A percentile compares a stretch with the other conserved stretches of the same genome.
phyloP scores from a whole-genome alignment of 1,140 invertebrate species.

The Gryon sp. region DNA sequence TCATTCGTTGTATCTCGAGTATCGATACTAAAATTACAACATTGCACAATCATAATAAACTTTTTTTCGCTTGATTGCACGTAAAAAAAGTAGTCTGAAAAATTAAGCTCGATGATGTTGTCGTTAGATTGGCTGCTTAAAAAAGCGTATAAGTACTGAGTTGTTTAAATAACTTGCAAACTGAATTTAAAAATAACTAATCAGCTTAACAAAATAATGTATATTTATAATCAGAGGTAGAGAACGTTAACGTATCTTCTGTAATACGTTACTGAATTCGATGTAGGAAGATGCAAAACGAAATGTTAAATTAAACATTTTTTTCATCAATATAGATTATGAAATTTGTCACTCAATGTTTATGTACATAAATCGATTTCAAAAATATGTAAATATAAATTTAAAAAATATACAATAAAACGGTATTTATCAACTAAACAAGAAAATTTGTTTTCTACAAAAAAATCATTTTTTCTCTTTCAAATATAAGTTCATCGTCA shows the following conservation, averaged over 20 bases:
- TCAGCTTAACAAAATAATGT: conserved; percentile 22
- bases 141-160: conserved; percentile 36
- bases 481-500: too few relatives aligned
- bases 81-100: background rate
- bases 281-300: conserved; percentile 9
- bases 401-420: too few relatives aligned
- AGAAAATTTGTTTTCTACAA: too few relatives aligned
- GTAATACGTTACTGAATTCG: background rate
- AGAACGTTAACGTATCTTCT: conserved; percentile 18
- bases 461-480: too few relatives aligned
- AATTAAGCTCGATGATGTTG: conserved; percentile 15
- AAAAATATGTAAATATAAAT: too few relatives aligned
- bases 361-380: too few relatives aligned
- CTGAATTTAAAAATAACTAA: conserved; percentile 27
- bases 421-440: too few relatives aligned
- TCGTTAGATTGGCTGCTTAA: conserved; percentile 1
- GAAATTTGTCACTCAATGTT: too few relatives aligned
- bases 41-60: conserved; percentile 27
- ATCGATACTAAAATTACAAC: conserved; percentile 6
- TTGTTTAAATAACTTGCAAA: conserved; percentile 12
- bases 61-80: conserved; percentile 30
- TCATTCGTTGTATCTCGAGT: conserved; percentile 13
- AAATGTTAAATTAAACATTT: background rate
- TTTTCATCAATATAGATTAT: too few relatives aligned
- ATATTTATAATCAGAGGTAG: conserved; percentile 46